A percentile compares a stretch with the other conserved stretches of the same genome.
phyloP scores from a whole-genome alignment of 2,888 invertebrate genomes.

The Ceramica pisi region DNA sequence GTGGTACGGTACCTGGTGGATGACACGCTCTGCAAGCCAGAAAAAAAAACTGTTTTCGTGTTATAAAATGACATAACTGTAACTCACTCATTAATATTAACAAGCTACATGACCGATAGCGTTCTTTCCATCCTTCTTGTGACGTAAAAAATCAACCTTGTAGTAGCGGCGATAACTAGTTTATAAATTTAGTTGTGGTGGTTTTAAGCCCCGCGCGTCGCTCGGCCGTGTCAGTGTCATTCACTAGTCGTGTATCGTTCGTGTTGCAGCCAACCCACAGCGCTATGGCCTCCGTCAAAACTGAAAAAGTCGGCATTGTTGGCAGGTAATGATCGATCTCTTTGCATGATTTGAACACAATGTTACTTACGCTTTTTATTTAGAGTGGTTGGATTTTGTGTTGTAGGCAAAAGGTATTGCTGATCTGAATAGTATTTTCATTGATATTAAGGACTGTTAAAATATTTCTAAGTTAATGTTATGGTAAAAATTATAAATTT shows the following conservation, averaged over 20 bases:
- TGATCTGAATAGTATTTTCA: not conserved
- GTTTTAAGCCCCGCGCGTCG: conserved; percentile 67
- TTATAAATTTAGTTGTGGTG: conserved; percentile 60
- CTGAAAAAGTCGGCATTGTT: conserved; percentile 94
- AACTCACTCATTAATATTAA: not conserved
- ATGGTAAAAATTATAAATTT: not conserved
- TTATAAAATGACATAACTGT: not conserved
- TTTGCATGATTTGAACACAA: conserved; percentile 5
- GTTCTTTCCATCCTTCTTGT: conserved; percentile 24
- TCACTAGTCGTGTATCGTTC: conserved; percentile 69
- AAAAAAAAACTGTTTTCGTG: not conserved
- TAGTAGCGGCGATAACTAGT: conserved; percentile 70
- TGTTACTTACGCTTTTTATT: not conserved
- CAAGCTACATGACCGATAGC: not conserved
- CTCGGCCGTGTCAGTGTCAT: conserved; percentile 73
- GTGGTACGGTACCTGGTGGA: no score
- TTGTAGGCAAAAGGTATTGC: not conserved
- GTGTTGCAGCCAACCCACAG: conserved; percentile 62
- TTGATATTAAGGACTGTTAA: not conserved
- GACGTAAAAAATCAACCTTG: conserved; percentile 62
- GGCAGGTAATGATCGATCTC: conserved; percentile 91
- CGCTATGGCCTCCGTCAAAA: conserved; percentile 85
- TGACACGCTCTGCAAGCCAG: not conserved
- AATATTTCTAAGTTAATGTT: not conserved
- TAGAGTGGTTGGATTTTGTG: not conserved